Base-by-base conservation (phyloP, 2,888 invertebrate species). In the Sinodicranocentrus sp. region DNA sequence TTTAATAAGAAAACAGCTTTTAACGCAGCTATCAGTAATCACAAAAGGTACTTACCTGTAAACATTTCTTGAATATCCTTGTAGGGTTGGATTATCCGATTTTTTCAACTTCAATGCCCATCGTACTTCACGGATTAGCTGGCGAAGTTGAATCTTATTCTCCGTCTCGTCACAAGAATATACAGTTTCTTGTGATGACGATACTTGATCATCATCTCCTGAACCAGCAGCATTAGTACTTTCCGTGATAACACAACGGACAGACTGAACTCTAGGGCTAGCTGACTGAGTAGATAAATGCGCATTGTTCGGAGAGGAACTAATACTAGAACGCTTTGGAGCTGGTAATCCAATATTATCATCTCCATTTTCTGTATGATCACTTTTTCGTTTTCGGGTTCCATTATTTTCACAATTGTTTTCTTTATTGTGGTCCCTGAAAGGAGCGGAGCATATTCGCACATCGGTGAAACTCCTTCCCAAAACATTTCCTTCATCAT, bases 41-140 rank as follows among this genome's bases (percentile, higher is more conserved):
- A n/a, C n/a, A n/a, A n/a, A n/a, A n/a, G n/a, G n/a, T n/a, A 13
- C 71, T 71, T 71, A 71, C 71, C 39, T n/a, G 23, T 33, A 71
- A 21, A 57, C 23, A 15, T 57, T 19, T 13, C 13, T 54, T 2
- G 71, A 6, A 13, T 52, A 70, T 2, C 1, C 2, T 26, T 28
- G 10, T 13, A 70, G 28, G 8, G 2, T 6, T 1, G 17, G 2
- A 52, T 70, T 26, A 1, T 13, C n/a, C 25, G 68, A 70, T 3
- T 48, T 23, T 17, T 70, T 70, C 23, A 33, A 15, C 15, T 26
- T 21, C 33, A 71, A 33, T 1, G 57, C 39, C 28, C 39, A 33
- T 5, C 23, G 2, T 10, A 71, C 39, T 1, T 71, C 71, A 0
- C 13, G 17, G 1, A 71, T 23, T 15, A 57, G 33, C 10, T 33